Evolutionary conservation across 2,888 invertebrate species (phyloP), one percentile per base, ranked within the genome.

Genomic region (Stegana nigrithorax): DNA sequence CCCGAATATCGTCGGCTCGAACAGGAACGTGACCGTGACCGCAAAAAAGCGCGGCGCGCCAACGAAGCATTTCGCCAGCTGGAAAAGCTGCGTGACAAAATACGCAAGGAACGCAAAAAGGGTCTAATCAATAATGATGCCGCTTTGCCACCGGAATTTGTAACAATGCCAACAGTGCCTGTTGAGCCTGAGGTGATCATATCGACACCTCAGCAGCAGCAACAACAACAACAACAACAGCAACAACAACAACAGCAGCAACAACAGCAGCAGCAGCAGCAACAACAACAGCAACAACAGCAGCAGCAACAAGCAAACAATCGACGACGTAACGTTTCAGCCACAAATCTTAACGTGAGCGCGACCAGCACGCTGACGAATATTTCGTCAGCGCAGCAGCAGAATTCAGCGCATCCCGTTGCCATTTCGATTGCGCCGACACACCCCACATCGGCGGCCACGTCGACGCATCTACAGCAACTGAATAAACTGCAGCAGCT

Each of bases 21-120:
- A 47, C 84, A 84, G 64, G 84, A 83, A 60, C 80, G 84, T 0
- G 84, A 84, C 73, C 82, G 84, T 56, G 84, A 84, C 60, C 70
- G 84, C 2, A 84, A 84, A 63, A 84, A 84, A 66, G 78, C 82
- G 36, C 70, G 84, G n/a, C 75, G 84, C 8, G 81, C 82, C 27
- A 81, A 84, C 60, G 82, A 82, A 66, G 78, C 84, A 3, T 84
- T 84, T 53, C 68, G 84, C 4, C 81, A 82, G 59, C 65, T 84
- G 63, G 84, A 84, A 50, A 84, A 84, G 67, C 62, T 83, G 50
- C 83, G 84, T 42, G 84, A 84, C 69, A 83, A 84, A 65, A 80
- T 84, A 73, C 77, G 84, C 14, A 84, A 84, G 66, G 84, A 84
- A 61, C 82, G 84, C 6, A 84, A 84, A 62, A 82, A 83, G 62